Evolutionary conservation across 2,888 invertebrate genomes (phyloP), one percentile per base, ranked within the genome.

Genomic region (Polyommatus icarus): DNA sequence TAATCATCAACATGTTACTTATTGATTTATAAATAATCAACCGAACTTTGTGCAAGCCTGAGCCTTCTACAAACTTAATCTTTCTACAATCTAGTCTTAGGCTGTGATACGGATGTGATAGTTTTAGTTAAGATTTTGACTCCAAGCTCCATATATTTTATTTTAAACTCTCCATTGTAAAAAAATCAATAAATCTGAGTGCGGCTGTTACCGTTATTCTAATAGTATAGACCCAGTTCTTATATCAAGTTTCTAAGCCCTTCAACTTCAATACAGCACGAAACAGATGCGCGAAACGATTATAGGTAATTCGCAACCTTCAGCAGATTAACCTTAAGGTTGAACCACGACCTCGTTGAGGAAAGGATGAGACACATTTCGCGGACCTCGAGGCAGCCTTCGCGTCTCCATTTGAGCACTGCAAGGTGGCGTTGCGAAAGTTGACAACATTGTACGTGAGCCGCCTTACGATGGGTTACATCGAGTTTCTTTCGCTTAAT

Each of bases 381-480:
- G 29, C 61, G 76, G 73, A 80, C 83, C 83, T 83, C 82, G 80
- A 83, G 83, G 85, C 87, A 92, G 90, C 92, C 93, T 93, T 93
- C 91, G 83, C 86, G 89, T 86, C 87, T 87, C 88, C 85, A 89
- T 89, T 88, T 86, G 89, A 89, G 88, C 86, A 88, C 87, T 87
- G 88, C 88, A 90, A 91, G 91, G 91, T 89, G 89, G 86, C 87
- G 88, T 94, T 94, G 91, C 93, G 93, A 94, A 94, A 94, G 93
- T 92, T 90, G 91, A 92, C 92, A 90, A 87, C 88, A 84, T 82
- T 82, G 88, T 89, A 93, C 93, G 93, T 93, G 93, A 89, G 86
- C 80, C 82, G 92, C 86, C 85, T 93, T 86, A 84, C 84, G 85
- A 84, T 83, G 85, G 83, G 85, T 90, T 85, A 87, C 85, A 88